Evolutionary conservation across 2,797 vertebrate genomes (phyloP), one percentile per base, ranked within the genome.

Genomic region (Sebastes kiyomatsui): DNA sequence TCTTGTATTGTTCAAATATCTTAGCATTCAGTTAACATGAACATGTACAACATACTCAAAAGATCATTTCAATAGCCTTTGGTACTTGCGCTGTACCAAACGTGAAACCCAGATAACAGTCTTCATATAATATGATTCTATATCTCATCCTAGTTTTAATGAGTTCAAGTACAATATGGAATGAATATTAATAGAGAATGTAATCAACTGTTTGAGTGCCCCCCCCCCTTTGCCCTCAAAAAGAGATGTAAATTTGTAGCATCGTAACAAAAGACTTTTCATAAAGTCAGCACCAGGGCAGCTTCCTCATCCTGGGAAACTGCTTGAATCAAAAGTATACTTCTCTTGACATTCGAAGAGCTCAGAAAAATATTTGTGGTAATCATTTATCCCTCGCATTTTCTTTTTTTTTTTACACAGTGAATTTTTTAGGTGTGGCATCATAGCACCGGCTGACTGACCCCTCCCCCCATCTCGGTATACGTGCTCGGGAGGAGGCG

Each of bases 201-300:
- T 88, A 56, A 82, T 88, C 67, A 79, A 77, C 88, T 77, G 82
- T 91, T 84, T 52, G 90, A 95, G 90, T 86, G 92, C 89, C 89
- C 33, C 72, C 73, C 80, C 35, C 38, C 38, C 38, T 3, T 32
- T 74, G 64, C 71, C 77, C 79, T 80, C 79, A 59, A 62, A 85
- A 84, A 85, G 78, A 85, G 84, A 93, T 90, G 80, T 61, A 69
- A 84, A 87, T 83, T 74, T 86, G 85, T 91, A 90, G 77, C 84
- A 75, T 90, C 80, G 81, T 90, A 92, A 90, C 84, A 90, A 92
- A 92, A 84, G 80, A 87, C 79, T 86, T 90, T 68, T 86, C 77
- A 90, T 83, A 83, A 90, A 92, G 88, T 94, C 92, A 96, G 96
- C 95, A 96, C 95, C 95, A 90, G 89, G 89, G 88, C 91, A 89